Conservation (phyloP, 2,797 vertebrate species). For the Chaenodraco wilsoni region DNA sequence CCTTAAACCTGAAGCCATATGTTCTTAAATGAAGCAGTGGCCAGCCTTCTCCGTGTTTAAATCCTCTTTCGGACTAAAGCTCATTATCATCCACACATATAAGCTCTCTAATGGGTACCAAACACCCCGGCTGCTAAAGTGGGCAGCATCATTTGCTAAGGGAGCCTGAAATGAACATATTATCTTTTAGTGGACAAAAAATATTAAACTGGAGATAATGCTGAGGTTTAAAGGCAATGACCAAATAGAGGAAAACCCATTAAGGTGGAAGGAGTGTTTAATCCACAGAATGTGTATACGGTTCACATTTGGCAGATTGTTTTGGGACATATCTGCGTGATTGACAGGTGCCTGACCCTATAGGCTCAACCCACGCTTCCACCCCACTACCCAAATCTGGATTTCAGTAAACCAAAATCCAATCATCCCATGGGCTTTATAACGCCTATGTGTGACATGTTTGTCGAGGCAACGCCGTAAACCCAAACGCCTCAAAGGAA, state of each 20-base stretch:
- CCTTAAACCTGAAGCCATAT: constrained; percentile 63
- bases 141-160: constrained; percentile 67
- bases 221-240: constrained; percentile 9
- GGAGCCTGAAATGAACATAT: constrained; percentile 64
- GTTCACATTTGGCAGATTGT: not conserved
- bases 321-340: constrained; percentile 14
- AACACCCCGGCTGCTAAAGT: constrained; percentile 66
- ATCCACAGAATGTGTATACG: not conserved
- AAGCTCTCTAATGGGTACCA: constrained; percentile 80
- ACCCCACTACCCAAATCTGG: constrained; percentile 46
- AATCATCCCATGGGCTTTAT: constrained; percentile 26
- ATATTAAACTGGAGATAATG: constrained; percentile 59
- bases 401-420: constrained; percentile 57
- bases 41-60: constrained; percentile 74
- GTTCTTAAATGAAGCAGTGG: constrained; percentile 69
- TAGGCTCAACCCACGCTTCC: constrained; percentile 41
- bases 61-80: constrained; percentile 82
- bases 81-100: constrained; percentile 82
- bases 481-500: constrained; percentile 15
- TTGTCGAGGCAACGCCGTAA: not conserved
- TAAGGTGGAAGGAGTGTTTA: constrained; percentile 15
- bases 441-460: constrained; percentile 8
- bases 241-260: constrained; percentile 15
- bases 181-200: constrained; percentile 51
- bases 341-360: constrained; percentile 22